Conservation (phyloP, 1,140 invertebrate species). For the Lordiphosa clarofinis region DNA sequence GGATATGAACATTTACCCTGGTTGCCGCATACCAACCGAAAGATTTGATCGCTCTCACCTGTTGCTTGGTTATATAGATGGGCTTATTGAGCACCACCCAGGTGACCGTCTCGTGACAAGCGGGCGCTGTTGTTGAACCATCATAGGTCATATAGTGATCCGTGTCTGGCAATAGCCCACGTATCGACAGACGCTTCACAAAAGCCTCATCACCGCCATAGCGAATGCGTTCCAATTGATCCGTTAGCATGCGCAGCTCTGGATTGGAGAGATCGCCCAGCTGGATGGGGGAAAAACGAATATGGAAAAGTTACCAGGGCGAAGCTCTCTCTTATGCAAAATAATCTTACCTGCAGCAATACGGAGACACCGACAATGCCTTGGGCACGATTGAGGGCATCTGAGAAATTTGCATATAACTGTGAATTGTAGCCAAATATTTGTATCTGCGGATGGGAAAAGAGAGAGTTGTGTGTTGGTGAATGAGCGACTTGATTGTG, state of each 20-base stretch:
- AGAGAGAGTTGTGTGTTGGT: constrained; percentile 35
- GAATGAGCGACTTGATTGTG: neutral
- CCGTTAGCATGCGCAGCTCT: constrained; percentile 91
- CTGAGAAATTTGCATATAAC: constrained; percentile 94
- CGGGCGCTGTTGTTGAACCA: constrained; percentile 96
- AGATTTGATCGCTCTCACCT: too few relatives aligned
- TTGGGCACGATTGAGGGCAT: constrained; percentile 92
- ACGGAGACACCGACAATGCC: constrained; percentile 93
- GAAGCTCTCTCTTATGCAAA: too few relatives aligned
- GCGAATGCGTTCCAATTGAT: constrained; percentile 92
- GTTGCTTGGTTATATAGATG: constrained; percentile 96
- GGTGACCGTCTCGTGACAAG: constrained; percentile 95
- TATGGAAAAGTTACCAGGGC: neutral
- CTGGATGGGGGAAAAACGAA: too few relatives aligned
- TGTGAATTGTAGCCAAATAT: constrained; percentile 97
- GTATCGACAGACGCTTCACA: constrained; percentile 90
- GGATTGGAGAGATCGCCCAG: constrained; percentile 92
- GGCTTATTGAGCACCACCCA: constrained; percentile 98
- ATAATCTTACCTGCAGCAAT: constrained; percentile 87
- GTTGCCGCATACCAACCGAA: too few relatives aligned
- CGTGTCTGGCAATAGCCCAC: constrained; percentile 93
- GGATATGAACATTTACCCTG: too few relatives aligned
- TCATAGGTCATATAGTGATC: constrained; percentile 98
- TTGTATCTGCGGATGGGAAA: constrained; percentile 88
- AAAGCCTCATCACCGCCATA: constrained; percentile 91